Conservation (phyloP, 2,113 vertebrate species). For the Hippocampus zosterae region DNA sequence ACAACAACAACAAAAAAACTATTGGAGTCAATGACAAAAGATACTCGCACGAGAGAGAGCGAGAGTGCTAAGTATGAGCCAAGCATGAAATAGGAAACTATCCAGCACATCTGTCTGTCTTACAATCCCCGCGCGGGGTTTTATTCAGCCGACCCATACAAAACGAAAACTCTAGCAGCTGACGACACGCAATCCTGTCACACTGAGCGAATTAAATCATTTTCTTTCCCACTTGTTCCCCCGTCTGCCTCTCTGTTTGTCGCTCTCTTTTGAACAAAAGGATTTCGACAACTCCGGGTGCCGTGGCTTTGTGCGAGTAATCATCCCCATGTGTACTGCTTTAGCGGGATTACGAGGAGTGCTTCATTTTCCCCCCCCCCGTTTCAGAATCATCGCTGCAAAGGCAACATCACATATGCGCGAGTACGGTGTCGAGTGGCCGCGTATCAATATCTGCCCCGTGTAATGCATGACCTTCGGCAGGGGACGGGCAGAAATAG, state of each 20-base stretch:
- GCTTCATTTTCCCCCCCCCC: slow-evolving; percentile 49
- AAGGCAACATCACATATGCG: slow-evolving; percentile 19
- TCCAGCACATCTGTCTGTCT: slow-evolving; percentile 40
- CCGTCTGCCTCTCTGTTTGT: slow-evolving; percentile 38
- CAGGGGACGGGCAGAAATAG: not conserved
- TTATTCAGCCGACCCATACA: slow-evolving; percentile 34
- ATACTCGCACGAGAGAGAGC: slow-evolving; percentile 6
- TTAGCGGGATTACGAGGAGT: slow-evolving; percentile 63
- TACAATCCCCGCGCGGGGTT: slow-evolving; percentile 31
- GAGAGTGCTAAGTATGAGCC: slow-evolving; percentile 19
- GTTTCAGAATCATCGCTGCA: slow-evolving; percentile 41
- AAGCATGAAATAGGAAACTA: slow-evolving; percentile 34
- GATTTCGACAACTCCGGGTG: slow-evolving; percentile 63
- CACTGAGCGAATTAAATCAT: slow-evolving; percentile 50
- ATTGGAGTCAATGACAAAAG: slow-evolving; percentile 2
- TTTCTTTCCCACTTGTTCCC: slow-evolving; percentile 34
- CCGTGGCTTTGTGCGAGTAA: slow-evolving; percentile 62
- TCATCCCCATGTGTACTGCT: slow-evolving; percentile 60
- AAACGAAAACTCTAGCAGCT: slow-evolving; percentile 40
- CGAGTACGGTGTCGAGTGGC: not conserved
- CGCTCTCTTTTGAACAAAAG: slow-evolving; percentile 57
- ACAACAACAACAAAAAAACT: not conserved
- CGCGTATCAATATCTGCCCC: not conserved
- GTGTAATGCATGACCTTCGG: not conserved
- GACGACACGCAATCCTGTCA: slow-evolving; percentile 44